Base-by-base conservation (phyloP, 2,888 invertebrate species). In the Ornithoptera alexandrae region DNA sequence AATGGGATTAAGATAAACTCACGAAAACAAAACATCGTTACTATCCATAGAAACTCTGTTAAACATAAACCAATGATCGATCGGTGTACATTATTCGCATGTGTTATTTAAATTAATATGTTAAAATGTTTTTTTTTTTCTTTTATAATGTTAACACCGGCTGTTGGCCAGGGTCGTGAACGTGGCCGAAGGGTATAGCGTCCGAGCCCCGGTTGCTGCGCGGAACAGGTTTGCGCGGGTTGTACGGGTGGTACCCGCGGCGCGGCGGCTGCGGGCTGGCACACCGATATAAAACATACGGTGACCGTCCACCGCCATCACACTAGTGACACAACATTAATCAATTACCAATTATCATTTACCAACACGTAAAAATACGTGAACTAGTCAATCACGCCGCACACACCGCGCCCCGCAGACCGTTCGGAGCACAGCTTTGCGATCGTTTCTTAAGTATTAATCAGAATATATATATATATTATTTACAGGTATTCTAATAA, bases 401-500 rank as follows among this genome's bases (percentile, higher is more conserved):
- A 12, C 10, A 12, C 42, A 15, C 10, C 42, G 42, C 10, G 10
- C 12, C 46, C 46, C 39, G 39, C 1, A 39, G 39, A 46, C 15
- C 2, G 15, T 46, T 15, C 39, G 39, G 30, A 30, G 39, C 10
- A 3, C 46, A 46, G 15, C 46, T 15, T 46, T 3, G 15, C 77
- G 78, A 80, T 80, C 78, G 76, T 75, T 78, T 81, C 79, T 79
- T 84, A 84, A 82, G 83, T 84, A 78, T 74, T 77, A 86, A 83
- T 85, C 80, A 82, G 83, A 84, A 87, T 87, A 87, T 86, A 86
- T 86, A 30, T 30, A 30, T 30, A 30, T 30, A 84, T 69, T 92
- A 92, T 90, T 77, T 90, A 90, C 90, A 91, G 76, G 84, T 91
- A 89, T 84, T 85, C 91, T 92, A 92, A 88, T 91, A 92, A 92